Evolutionary conservation across 2,888 invertebrate species (phyloP).

Genomic region (Aphidius colemani): DNA sequence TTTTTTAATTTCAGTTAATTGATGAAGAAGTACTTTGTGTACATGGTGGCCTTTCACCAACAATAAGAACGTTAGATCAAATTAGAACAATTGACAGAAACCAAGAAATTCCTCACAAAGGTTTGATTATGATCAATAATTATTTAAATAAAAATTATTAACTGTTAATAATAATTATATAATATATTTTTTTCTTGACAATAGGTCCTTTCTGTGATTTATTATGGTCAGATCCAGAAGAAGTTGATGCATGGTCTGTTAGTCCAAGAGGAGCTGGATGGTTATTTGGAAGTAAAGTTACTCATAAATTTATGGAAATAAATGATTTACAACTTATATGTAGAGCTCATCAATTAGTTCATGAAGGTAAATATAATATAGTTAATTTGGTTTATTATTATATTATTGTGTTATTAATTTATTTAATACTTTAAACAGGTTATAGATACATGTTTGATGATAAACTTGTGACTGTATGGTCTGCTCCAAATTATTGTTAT

Average conservation of each 20-base stretch:
- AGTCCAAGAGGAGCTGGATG: slow-evolving; percentile 98
- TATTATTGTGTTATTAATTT: slow-evolving; percentile 12
- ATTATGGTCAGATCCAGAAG: slow-evolving; percentile 99
- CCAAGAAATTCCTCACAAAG: slow-evolving; percentile 98
- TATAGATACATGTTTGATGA: slow-evolving; percentile 98
- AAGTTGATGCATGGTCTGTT: slow-evolving; percentile 90
- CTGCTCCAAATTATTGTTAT: slow-evolving; percentile 99
- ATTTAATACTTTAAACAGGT: slow-evolving; percentile 63
- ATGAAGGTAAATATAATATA: slow-evolving; percentile 73
- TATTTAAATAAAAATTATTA: background rate
- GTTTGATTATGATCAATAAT: slow-evolving; percentile 43
- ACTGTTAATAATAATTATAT: slow-evolving; percentile 8
- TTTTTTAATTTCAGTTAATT: slow-evolving; percentile 73
- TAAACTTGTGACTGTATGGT: slow-evolving; percentile 97
- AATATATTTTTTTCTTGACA: slow-evolving; percentile 39
- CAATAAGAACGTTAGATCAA: slow-evolving; percentile 95
- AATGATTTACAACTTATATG: slow-evolving; percentile 94
- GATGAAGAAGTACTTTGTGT: slow-evolving; percentile 97
- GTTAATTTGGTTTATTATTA: background rate
- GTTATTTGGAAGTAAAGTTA: slow-evolving; percentile 94
- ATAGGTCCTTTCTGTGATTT: slow-evolving; percentile 93
- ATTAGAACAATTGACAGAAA: slow-evolving; percentile 94
- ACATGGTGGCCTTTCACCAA: slow-evolving; percentile 96
- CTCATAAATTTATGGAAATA: slow-evolving; percentile 91
- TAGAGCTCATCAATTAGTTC: slow-evolving; percentile 97